phyloP scores from a whole-genome alignment of 1,140 invertebrate species.

The Papilio machaon region DNA sequence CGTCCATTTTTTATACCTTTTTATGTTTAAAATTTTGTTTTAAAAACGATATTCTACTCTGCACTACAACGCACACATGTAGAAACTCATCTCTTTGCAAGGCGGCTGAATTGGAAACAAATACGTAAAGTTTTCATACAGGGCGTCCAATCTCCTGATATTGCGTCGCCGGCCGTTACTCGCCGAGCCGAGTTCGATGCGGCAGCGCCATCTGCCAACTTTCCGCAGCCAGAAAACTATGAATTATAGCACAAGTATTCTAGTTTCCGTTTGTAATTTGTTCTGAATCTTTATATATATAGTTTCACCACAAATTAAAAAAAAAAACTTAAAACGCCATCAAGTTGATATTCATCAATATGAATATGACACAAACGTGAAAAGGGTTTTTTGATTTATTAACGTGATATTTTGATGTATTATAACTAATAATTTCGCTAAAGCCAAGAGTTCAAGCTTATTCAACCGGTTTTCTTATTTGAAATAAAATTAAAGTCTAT shows the following conservation, averaged over 20 bases:
- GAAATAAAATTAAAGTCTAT: neutral
- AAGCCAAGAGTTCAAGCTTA: neutral
- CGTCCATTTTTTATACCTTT: neutral
- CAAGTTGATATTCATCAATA: neutral
- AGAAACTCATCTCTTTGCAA: conserved; percentile 14
- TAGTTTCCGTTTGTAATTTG: conserved; percentile 13
- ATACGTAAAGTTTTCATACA: conserved; percentile 28
- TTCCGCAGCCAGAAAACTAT: conserved; percentile 6
- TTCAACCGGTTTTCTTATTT: neutral
- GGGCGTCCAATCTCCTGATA: conserved; percentile 29
- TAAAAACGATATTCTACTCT: neutral
- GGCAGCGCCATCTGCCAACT: conserved; percentile 28
- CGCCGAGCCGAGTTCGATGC: neutral
- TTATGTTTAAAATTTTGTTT: neutral
- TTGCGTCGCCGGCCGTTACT: conserved; percentile 25
- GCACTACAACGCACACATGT: neutral
- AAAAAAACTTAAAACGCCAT: neutral
- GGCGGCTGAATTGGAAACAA: conserved; percentile 5
- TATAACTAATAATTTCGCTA: neutral
- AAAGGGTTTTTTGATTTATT: neutral
- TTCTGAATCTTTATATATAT: neutral
- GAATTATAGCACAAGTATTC: conserved; percentile 6
- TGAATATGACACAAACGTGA: neutral
- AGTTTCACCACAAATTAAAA: neutral
- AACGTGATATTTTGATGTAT: neutral